phyloP scores from a whole-genome alignment of 2,797 vertebrate species.

The Rousettus madagascariensis region DNA sequence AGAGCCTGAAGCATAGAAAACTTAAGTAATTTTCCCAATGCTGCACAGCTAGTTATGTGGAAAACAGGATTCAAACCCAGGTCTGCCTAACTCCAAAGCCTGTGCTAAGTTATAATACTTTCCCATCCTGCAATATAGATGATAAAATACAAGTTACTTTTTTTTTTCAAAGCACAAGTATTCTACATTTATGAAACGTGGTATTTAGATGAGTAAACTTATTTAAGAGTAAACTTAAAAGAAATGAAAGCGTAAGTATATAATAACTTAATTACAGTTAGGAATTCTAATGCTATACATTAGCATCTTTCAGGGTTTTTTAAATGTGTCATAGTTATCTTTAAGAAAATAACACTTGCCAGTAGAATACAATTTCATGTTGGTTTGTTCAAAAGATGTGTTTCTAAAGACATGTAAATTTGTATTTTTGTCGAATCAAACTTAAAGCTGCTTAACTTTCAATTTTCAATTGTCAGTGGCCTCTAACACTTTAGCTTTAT shows the following conservation, averaged over 20 bases:
- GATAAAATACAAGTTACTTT: background rate
- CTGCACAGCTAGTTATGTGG: background rate
- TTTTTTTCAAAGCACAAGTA: background rate
- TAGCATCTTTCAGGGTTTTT: background rate
- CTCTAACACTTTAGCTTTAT: slow-evolving; percentile 9
- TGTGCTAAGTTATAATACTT: background rate
- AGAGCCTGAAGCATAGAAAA: background rate
- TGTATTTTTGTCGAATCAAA: background rate
- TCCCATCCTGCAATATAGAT: background rate
- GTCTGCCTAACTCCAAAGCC: background rate
- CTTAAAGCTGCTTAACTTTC: background rate
- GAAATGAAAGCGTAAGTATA: background rate
- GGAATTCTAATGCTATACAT: background rate
- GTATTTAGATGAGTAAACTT: background rate
- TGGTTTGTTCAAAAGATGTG: background rate
- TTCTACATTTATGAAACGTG: background rate
- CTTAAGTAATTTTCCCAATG: background rate
- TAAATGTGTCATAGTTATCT: background rate
- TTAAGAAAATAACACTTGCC: slow-evolving; percentile 12
- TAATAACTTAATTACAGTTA: background rate
- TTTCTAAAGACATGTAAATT: slow-evolving; percentile 20
- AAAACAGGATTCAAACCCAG: background rate
- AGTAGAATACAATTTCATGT: background rate
- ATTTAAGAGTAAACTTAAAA: background rate
- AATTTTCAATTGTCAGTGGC: background rate